Evolutionary conservation across 53 echinoderm and acorn worm species (phyloP).

Genomic region (Stichopus horrens): DNA sequence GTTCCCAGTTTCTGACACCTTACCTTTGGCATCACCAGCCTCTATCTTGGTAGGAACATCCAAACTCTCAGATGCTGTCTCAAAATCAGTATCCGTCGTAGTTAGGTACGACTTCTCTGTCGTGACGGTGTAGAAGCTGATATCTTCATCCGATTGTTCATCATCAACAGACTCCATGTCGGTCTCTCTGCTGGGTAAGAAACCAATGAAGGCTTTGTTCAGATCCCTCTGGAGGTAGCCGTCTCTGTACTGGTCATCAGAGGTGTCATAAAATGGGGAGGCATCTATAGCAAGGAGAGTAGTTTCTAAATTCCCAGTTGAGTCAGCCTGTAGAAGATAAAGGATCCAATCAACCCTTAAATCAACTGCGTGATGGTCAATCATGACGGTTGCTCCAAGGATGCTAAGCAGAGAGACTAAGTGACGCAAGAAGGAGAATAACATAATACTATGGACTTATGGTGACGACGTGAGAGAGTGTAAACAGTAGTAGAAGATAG

Average conservation of each 20-base stretch:
- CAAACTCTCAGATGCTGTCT: slow-evolving; percentile 79
- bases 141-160: slow-evolving; percentile 45
- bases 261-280: slow-evolving; percentile 44
- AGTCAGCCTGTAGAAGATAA: slow-evolving; percentile 48
- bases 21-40: not conserved
- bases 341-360: not conserved
- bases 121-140: slow-evolving; percentile 72
- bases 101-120: slow-evolving; percentile 67
- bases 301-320: slow-evolving; percentile 61
- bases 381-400: too few species aligned
- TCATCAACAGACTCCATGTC: slow-evolving; percentile 8
- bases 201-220: slow-evolving; percentile 83
- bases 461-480: not conserved
- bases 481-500: too few species aligned
- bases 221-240: slow-evolving; percentile 67
- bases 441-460: not conserved
- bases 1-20: not conserved
- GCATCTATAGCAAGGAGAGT: slow-evolving; percentile 80
- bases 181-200: slow-evolving; percentile 42
- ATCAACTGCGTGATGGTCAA: not conserved
- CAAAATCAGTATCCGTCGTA: slow-evolving; percentile 81
- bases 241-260: slow-evolving; percentile 63
- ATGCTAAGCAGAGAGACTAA: too few species aligned
- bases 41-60: slow-evolving; percentile 17
- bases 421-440: not conserved